These are phyloP conservation scores for Boulengeromyrus knoepffleri DNA, from an alignment of 2,113 vertebrate genomes.

Conservation along the genomic window DNA sequence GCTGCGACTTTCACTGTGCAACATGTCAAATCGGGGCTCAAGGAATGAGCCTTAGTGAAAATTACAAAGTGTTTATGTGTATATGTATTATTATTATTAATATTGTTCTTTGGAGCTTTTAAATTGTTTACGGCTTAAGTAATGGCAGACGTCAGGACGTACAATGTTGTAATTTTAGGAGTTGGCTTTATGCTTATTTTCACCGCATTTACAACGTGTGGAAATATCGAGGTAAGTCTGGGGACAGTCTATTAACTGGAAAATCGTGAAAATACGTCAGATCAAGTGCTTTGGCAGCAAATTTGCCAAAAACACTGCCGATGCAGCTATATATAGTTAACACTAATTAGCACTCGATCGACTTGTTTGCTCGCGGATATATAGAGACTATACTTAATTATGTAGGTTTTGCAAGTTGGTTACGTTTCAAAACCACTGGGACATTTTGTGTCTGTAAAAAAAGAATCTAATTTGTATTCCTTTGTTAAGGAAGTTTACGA, in stretches of 20 bases:
- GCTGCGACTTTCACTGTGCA: neutral
- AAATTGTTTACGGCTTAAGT: conserved; percentile 10
- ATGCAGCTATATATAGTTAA: neutral
- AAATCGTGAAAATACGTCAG: neutral
- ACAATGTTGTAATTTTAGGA: conserved; percentile 65
- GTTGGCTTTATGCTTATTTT: conserved; percentile 65
- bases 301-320: neutral
- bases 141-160: conserved; percentile 62
- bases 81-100: neutral
- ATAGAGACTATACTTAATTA: neutral
- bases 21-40: neutral
- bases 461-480: neutral
- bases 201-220: conserved; percentile 68
- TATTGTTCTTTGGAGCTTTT: neutral
- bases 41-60: neutral
- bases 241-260: neutral
- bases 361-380: neutral
- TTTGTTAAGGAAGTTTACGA: neutral
- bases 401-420: neutral
- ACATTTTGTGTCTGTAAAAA: neutral
- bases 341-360: neutral
- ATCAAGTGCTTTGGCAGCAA: neutral
- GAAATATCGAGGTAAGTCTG: conserved; percentile 63
- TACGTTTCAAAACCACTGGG: neutral
- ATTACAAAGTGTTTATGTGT: neutral